These are phyloP conservation scores for Seriola dumerili DNA, from an alignment of 2,113 vertebrate species.

Conservation along the genomic window DNA sequence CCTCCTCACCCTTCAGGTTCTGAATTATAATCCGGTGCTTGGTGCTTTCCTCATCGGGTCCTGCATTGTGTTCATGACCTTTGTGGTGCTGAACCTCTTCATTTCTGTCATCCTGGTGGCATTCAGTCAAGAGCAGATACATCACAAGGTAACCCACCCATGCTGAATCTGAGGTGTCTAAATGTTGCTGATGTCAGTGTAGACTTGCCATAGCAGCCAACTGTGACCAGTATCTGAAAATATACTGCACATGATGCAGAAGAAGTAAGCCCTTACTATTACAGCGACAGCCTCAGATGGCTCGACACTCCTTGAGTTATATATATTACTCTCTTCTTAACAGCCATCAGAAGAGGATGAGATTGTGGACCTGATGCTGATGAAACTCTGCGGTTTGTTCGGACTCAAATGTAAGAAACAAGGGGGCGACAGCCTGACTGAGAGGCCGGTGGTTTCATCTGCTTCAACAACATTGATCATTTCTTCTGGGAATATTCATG, in stretches of 20 bases:
- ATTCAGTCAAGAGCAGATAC: constrained; percentile 93
- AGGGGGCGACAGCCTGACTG: constrained; percentile 17
- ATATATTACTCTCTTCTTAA: constrained; percentile 43
- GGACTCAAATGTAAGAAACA: constrained; percentile 89
- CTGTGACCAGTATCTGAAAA: background rate
- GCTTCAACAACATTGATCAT: constrained; percentile 43
- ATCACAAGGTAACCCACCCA: constrained; percentile 87
- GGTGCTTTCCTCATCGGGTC: constrained; percentile 95
- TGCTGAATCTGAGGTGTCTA: background rate
- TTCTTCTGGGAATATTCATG: constrained; percentile 35
- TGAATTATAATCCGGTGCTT: constrained; percentile 92
- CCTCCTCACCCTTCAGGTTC: constrained; percentile 82
- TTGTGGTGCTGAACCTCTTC: constrained; percentile 96
- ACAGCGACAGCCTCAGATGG: background rate
- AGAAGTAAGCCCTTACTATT: background rate
- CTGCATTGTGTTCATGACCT: constrained; percentile 96
- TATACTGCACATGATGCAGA: background rate
- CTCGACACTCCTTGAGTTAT: background rate
- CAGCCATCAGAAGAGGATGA: constrained; percentile 95
- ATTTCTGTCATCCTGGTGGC: constrained; percentile 97
- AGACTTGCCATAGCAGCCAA: background rate
- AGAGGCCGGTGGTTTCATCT: constrained; percentile 36
- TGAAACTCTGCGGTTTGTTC: constrained; percentile 90
- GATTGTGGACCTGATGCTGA: constrained; percentile 92
- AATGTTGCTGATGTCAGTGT: constrained; percentile 11